Percentiles rank a stretch among this genome's conserved stretches.
Conservation (phyloP, 1,140 invertebrate species). For the Oppia nitens region DNA sequence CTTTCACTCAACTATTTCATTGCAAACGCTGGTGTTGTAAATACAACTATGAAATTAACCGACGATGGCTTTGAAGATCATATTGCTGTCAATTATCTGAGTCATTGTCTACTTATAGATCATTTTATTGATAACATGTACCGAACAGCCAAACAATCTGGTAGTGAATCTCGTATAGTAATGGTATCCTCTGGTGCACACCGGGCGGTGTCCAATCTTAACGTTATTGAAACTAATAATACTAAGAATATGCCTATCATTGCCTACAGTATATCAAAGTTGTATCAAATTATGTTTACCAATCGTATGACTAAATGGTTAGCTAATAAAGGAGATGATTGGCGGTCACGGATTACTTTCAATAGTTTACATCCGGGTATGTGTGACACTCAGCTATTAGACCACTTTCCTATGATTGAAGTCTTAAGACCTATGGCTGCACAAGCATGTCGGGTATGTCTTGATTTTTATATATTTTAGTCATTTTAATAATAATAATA, state of each 20-base stretch:
- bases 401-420: neutral
- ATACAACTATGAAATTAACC: conserved; percentile 50
- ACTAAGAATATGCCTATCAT: conserved; percentile 42
- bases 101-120: conserved; percentile 72
- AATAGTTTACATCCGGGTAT: conserved; percentile 67
- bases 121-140: conserved; percentile 55
- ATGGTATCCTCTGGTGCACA: conserved; percentile 77
- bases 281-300: conserved; percentile 62
- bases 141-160: conserved; percentile 33
- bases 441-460: neutral
- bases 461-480: too few relatives aligned
- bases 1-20: conserved; percentile 19
- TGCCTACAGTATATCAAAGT: conserved; percentile 69
- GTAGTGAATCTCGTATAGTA: conserved; percentile 47
- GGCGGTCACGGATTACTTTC: conserved; percentile 28
- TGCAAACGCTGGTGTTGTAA: conserved; percentile 71
- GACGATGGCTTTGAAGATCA: conserved; percentile 64
- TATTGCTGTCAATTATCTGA: conserved; percentile 64
- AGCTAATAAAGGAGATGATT: conserved; percentile 39
- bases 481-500: too few relatives aligned
- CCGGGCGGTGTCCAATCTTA: conserved; percentile 38
- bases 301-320: conserved; percentile 35
- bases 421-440: neutral
- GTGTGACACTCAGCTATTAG: conserved; percentile 62
- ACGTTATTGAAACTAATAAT: too few relatives aligned